These are phyloP conservation scores for Leptinotarsa rubiginosa DNA, from an alignment of 2,888 invertebrate species.

Conservation along the genomic window DNA sequence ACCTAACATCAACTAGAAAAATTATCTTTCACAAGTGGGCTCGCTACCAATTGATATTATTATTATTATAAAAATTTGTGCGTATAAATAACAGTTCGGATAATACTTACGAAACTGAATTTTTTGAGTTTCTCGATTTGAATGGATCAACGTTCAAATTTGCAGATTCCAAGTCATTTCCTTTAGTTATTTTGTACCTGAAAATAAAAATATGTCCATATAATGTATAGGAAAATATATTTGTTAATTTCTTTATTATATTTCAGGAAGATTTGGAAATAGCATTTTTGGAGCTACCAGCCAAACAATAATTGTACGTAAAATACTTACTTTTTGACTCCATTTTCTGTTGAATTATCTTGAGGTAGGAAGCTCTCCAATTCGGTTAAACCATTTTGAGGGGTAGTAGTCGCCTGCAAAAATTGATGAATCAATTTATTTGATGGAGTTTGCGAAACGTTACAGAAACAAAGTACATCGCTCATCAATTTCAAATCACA, in stretches of 20 bases:
- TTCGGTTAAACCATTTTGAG: slow-evolving; percentile 71
- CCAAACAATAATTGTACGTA: too few species aligned
- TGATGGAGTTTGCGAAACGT: too few species aligned
- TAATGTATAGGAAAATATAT: too few species aligned
- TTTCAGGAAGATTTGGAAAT: too few species aligned
- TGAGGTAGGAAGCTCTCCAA: slow-evolving; percentile 84
- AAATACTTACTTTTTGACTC: slow-evolving; percentile 69
- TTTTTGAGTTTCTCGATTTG: slow-evolving; percentile 75
- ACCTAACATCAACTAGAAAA: too few species aligned
- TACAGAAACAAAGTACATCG: too few species aligned
- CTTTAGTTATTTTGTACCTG: slow-evolving; percentile 76
- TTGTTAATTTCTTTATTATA: too few species aligned
- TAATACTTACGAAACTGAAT: slow-evolving; percentile 84
- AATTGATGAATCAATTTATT: neutral
- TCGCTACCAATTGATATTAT: too few species aligned
- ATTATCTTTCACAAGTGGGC: too few species aligned
- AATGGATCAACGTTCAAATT: slow-evolving; percentile 79
- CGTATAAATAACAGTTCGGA: neutral
- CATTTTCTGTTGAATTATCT: slow-evolving; percentile 73
- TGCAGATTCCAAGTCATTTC: slow-evolving; percentile 70
- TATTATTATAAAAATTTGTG: too few species aligned
- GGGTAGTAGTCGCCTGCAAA: slow-evolving; percentile 36
- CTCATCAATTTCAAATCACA: too few species aligned
- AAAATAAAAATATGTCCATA: slow-evolving; percentile 29
- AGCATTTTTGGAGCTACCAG: too few species aligned